phyloP scores from a whole-genome alignment of 2,797 vertebrate genomes.

The Novumbra hubbsi region DNA sequence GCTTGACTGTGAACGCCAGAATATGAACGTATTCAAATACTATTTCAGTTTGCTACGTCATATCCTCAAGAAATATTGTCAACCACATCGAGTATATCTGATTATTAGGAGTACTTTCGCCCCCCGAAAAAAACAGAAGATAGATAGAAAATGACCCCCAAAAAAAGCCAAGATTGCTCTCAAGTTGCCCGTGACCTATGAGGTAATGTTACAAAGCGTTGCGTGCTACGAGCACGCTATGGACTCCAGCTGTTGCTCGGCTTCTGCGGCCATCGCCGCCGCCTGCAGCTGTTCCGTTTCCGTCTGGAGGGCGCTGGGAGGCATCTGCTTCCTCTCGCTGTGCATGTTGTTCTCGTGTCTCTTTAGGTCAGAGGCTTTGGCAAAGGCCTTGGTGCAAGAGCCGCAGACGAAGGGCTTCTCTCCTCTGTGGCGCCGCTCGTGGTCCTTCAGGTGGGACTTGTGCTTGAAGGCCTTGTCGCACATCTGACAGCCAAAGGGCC shows the following conservation, averaged over 20 bases:
- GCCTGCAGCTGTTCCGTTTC: slow-evolving; percentile 96
- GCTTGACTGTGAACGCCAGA: neutral
- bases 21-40: neutral
- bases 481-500: slow-evolving; percentile 92
- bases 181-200: slow-evolving; percentile 22
- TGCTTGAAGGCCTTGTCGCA: slow-evolving; percentile 97
- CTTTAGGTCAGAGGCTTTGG: slow-evolving; percentile 94
- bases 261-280: slow-evolving; percentile 94
- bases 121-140: neutral
- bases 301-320: slow-evolving; percentile 83
- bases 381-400: slow-evolving; percentile 92
- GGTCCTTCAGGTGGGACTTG: slow-evolving; percentile 94
- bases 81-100: neutral
- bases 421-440: slow-evolving; percentile 88
- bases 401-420: slow-evolving; percentile 93
- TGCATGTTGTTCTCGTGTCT: slow-evolving; percentile 99
- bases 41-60: neutral
- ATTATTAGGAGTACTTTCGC: neutral
- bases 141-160: neutral
- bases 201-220: slow-evolving; percentile 2
- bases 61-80: slow-evolving; percentile 7
- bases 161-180: slow-evolving; percentile 31
- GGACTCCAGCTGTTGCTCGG: slow-evolving; percentile 90
- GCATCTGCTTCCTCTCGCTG: slow-evolving; percentile 93
- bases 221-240: slow-evolving; percentile 74